Conservation (phyloP, 1,140 invertebrate genomes). For the Drosophila ohnishii region DNA sequence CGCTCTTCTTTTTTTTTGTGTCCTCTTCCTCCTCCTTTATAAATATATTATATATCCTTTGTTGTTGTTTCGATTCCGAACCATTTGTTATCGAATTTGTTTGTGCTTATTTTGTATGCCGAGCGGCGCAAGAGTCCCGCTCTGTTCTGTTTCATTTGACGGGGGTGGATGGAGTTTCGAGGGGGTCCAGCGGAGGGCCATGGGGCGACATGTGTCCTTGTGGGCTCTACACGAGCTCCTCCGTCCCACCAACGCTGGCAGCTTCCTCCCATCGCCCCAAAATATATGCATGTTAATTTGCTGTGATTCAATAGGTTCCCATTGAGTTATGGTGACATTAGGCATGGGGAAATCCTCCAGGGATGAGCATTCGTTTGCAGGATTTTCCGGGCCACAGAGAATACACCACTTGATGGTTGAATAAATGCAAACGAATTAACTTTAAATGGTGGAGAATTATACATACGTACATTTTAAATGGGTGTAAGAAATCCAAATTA, state of each 20-base stretch:
- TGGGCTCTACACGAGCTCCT: constrained; percentile 36
- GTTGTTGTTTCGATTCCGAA: constrained; percentile 75
- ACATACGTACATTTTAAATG: background rate
- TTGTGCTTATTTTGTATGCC: constrained; percentile 75
- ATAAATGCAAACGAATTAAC: constrained; percentile 39
- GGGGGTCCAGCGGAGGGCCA: constrained; percentile 25
- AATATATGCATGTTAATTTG: constrained; percentile 78
- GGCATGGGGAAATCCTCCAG: constrained; percentile 42
- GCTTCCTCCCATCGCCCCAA: constrained; percentile 9
- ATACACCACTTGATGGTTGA: constrained; percentile 17
- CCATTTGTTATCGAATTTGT: constrained; percentile 81
- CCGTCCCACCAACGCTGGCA: background rate
- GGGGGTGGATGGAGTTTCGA: constrained; percentile 13
- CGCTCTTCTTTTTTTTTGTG: constrained; percentile 36
- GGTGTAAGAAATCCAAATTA: background rate
- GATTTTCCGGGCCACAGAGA: constrained; percentile 5
- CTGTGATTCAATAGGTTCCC: constrained; percentile 78
- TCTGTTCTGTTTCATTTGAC: constrained; percentile 18
- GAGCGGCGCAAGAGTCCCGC: constrained; percentile 38
- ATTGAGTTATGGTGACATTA: constrained; percentile 77
- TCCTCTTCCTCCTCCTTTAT: constrained; percentile 22
- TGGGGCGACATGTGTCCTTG: constrained; percentile 56
- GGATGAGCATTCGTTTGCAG: constrained; percentile 31
- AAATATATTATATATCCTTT: constrained; percentile 58
- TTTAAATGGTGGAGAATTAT: constrained; percentile 30